These are phyloP conservation scores for Scaptomyza tumidula DNA, from an alignment of 2,888 invertebrate species.

Conservation along the genomic window DNA sequence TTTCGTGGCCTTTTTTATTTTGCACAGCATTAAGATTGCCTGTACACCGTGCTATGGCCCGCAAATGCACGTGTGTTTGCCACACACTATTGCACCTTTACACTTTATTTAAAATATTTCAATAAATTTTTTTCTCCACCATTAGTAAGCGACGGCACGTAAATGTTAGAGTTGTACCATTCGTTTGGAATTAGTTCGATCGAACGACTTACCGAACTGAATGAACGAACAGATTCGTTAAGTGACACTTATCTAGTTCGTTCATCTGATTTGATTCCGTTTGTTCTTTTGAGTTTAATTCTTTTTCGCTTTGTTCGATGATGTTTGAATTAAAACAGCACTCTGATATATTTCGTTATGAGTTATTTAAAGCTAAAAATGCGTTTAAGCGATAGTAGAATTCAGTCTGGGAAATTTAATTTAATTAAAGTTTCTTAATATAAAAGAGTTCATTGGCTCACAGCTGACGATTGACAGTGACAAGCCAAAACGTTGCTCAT, in stretches of 20 bases:
- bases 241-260: slow-evolving; percentile 13
- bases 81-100: slow-evolving; percentile 39
- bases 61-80: slow-evolving; percentile 49
- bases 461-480: slow-evolving; percentile 2
- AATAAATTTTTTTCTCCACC: slow-evolving; percentile 44
- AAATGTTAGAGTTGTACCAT: slow-evolving; percentile 39
- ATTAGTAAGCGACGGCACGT: slow-evolving; percentile 53
- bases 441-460: not conserved
- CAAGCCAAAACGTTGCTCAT: slow-evolving; percentile 3
- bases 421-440: not conserved
- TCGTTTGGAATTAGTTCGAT: slow-evolving; percentile 9
- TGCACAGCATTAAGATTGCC: slow-evolving; percentile 15
- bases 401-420: not conserved
- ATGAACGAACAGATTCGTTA: slow-evolving; percentile 10
- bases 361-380: not conserved
- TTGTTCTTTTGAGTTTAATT: not conserved
- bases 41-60: slow-evolving; percentile 37
- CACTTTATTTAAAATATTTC: slow-evolving; percentile 30
- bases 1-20: slow-evolving; percentile 10
- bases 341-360: not conserved
- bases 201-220: slow-evolving; percentile 20
- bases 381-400: not conserved
- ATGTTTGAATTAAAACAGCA: not conserved
- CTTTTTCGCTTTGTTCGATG: not conserved
- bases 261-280: not conserved